phyloP scores from a whole-genome alignment of 1,140 invertebrate species.

The Cardiocondyla obscurior region DNA sequence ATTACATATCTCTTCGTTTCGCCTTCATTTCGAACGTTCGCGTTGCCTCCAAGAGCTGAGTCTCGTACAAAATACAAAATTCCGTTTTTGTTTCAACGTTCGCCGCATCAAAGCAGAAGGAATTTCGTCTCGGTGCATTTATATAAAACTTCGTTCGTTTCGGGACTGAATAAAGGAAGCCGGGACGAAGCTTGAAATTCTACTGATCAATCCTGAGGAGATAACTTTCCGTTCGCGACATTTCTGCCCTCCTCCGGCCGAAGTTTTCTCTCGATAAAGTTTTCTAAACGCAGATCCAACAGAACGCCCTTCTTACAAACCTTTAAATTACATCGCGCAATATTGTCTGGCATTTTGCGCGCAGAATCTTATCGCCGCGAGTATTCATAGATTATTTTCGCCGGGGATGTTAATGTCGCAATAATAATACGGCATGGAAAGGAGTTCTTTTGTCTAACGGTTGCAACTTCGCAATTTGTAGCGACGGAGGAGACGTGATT shows the following conservation, averaged over 20 bases:
- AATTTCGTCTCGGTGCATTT: slow-evolving; percentile 14
- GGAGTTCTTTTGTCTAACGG: background rate
- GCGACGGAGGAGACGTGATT: slow-evolving; percentile 55
- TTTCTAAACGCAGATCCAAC: slow-evolving; percentile 7
- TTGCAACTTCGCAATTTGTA: background rate
- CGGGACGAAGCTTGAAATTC: slow-evolving; percentile 24
- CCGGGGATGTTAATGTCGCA: background rate
- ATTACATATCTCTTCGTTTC: slow-evolving; percentile 38
- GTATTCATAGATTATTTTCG: background rate
- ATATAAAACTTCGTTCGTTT: slow-evolving; percentile 19
- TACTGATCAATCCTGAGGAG: slow-evolving; percentile 47
- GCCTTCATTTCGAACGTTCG: background rate
- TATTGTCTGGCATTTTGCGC: background rate
- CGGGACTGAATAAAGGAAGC: slow-evolving; percentile 3
- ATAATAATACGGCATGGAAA: slow-evolving; percentile 12
- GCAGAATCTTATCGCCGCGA: background rate
- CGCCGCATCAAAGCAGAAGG: background rate
- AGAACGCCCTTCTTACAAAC: slow-evolving; percentile 15
- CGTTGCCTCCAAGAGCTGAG: slow-evolving; percentile 1
- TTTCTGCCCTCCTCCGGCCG: slow-evolving; percentile 8
- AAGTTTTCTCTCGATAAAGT: slow-evolving; percentile 45
- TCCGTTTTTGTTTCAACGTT: background rate
- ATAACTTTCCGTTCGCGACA: slow-evolving; percentile 50
- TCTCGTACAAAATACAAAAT: background rate
- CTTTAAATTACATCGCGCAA: slow-evolving; percentile 23